Percentiles rank a stretch among this genome's conserved stretches.
Conservation (phyloP, 92 coral and sea anemone genomes). For the Anthopleura xanthogrammica region DNA sequence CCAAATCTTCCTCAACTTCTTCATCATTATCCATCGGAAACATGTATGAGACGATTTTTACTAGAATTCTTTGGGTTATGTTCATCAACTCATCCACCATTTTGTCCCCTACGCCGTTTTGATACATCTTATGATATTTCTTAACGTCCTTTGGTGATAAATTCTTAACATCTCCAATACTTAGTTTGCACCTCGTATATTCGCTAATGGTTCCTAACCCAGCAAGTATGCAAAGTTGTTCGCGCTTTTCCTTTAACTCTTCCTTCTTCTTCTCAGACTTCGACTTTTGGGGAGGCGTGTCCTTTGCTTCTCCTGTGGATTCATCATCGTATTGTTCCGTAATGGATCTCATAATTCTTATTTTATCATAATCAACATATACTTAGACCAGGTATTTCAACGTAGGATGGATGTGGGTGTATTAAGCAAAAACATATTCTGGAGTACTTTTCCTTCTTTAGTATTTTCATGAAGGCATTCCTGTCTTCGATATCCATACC, state of each 20-base stretch:
- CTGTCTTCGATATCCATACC: slow-evolving; percentile 7
- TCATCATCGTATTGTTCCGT: too few species aligned
- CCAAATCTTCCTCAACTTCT: too few species aligned
- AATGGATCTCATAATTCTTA: too few species aligned
- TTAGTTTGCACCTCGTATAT: slow-evolving; percentile 27
- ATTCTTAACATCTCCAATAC: slow-evolving; percentile 32
- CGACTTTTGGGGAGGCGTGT: too few species aligned
- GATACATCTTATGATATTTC: slow-evolving; percentile 32
- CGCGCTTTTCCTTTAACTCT: not conserved
- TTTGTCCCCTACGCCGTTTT: slow-evolving; percentile 7
- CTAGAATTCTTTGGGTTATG: too few species aligned
- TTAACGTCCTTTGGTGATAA: slow-evolving; percentile 32
- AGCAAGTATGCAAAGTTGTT: not conserved
- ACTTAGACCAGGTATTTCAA: not conserved
- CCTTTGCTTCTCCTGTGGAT: too few species aligned
- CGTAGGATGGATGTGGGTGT: not conserved
- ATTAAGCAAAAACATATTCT: not conserved
- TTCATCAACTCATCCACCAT: too few species aligned
- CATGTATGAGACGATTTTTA: too few species aligned
- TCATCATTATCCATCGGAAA: too few species aligned
- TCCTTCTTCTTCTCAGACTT: too few species aligned
- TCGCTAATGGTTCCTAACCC: not conserved
- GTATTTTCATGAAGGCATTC: slow-evolving; percentile 17
- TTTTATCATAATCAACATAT: too few species aligned
- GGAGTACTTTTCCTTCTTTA: slow-evolving; percentile 4